Evolutionary conservation across 2,797 vertebrate species (phyloP).

Genomic region (Coendou prehensilis): DNA sequence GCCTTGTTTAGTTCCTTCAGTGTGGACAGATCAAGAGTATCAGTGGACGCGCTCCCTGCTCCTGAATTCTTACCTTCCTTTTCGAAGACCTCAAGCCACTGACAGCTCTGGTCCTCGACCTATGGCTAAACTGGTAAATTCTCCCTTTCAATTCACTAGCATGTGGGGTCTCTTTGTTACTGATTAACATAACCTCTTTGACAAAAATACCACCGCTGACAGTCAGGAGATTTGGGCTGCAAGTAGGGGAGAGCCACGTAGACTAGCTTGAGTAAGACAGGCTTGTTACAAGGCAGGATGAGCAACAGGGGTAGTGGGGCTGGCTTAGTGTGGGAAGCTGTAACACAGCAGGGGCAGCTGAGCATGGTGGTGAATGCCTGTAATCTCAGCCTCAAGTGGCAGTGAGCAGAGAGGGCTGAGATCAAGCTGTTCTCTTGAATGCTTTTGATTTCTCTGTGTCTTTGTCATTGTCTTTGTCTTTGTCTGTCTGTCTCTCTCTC

Average conservation of each 20-base stretch:
- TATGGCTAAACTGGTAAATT: background rate
- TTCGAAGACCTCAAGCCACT: background rate
- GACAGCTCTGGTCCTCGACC: background rate
- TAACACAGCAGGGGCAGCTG: background rate
- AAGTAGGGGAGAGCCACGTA: background rate
- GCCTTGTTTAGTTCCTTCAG: background rate
- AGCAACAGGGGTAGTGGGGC: background rate
- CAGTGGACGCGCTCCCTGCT: background rate
- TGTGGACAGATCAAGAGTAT: background rate
- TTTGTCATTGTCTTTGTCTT: background rate
- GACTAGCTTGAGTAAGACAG: background rate
- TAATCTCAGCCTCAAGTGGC: background rate
- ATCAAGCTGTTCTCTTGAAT: background rate
- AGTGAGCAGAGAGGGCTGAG: background rate
- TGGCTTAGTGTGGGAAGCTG: background rate
- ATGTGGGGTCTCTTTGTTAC: background rate
- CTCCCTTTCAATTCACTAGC: background rate
- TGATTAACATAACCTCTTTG: background rate
- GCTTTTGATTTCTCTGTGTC: background rate
- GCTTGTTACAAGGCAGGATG: background rate
- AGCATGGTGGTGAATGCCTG: background rate
- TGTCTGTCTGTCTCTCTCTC: background rate
- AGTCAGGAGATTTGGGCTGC: background rate
- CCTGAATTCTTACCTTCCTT: background rate
- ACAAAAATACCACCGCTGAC: background rate